Conservation (phyloP, 2,113 vertebrate species). For the Otis tarda region DNA sequence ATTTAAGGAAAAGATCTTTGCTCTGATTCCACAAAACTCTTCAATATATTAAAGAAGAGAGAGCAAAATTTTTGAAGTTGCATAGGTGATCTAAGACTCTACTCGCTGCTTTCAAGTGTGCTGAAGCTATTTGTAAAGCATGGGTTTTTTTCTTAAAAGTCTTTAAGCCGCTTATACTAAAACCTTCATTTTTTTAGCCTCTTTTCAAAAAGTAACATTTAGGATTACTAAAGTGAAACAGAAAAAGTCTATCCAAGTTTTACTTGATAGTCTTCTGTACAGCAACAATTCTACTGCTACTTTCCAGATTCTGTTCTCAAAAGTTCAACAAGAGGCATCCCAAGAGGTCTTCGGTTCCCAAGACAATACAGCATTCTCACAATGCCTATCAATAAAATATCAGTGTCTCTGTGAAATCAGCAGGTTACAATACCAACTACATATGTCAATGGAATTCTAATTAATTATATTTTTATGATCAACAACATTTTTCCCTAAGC, state of each 20-base stretch:
- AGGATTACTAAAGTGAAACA: conserved; percentile 7
- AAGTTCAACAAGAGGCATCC: not conserved
- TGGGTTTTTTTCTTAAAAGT: not conserved
- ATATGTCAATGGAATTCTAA: not conserved
- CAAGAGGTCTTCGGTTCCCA: not conserved
- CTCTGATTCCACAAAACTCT: not conserved
- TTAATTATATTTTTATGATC: not conserved
- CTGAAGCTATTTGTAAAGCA: conserved; percentile 13
- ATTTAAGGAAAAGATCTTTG: conserved; percentile 54
- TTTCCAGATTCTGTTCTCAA: not conserved
- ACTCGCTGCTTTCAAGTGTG: not conserved
- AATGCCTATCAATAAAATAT: not conserved
- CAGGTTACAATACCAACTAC: not conserved
- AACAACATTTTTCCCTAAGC: not conserved
- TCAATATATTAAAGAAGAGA: not conserved
- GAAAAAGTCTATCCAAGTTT: not conserved
- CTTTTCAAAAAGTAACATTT: conserved; percentile 16
- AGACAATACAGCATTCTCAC: not conserved
- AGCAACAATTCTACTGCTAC: not conserved
- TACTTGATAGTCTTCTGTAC: not conserved
- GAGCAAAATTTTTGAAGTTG: not conserved
- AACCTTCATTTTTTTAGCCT: conserved; percentile 9
- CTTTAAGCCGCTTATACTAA: conserved; percentile 46
- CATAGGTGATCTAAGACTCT: not conserved
- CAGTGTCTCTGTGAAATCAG: not conserved